A percentile compares a stretch with the other conserved stretches of the same genome.
phyloP scores from a whole-genome alignment of 2,888 invertebrate genomes.

The Hypsopygia costalis region DNA sequence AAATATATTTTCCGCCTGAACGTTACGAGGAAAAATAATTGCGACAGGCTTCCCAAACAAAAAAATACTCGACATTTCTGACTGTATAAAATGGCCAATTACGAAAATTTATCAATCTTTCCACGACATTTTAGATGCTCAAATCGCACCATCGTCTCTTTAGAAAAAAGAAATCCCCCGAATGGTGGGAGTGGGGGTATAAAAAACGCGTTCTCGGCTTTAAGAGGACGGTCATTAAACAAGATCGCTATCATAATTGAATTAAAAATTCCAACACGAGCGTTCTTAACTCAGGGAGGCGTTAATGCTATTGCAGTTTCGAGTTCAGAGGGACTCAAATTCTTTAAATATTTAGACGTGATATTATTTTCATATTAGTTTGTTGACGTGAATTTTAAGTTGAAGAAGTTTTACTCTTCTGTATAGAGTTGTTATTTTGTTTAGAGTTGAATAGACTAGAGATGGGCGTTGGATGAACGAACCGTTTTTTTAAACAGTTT shows the following conservation, averaged over 20 bases:
- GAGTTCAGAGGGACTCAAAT: slow-evolving; percentile 17
- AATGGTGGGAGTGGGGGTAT: slow-evolving; percentile 23
- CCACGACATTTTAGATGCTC: slow-evolving; percentile 35
- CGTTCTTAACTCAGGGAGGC: slow-evolving; percentile 34
- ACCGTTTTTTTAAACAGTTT: too few species aligned
- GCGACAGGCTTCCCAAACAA: neutral
- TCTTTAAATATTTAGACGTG: slow-evolving; percentile 25
- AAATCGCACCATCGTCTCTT: slow-evolving; percentile 16
- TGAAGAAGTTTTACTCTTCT: too few species aligned
- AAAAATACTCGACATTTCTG: slow-evolving; percentile 16
- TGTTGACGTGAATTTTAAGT: neutral
- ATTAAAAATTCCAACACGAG: slow-evolving; percentile 79
- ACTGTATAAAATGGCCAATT: slow-evolving; percentile 36
- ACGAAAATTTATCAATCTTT: slow-evolving; percentile 53
- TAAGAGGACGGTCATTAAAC: slow-evolving; percentile 71
- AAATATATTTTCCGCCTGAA: neutral
- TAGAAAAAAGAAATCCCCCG: slow-evolving; percentile 20
- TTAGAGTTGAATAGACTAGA: too few species aligned
- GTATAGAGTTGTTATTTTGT: too few species aligned
- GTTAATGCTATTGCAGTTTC: slow-evolving; percentile 28
- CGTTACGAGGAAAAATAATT: slow-evolving; percentile 4
- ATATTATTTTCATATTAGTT: slow-evolving; percentile 19
- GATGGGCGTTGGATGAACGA: too few species aligned
- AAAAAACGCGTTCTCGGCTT: slow-evolving; percentile 50
- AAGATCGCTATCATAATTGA: slow-evolving; percentile 80